phyloP scores from a whole-genome alignment of 1,140 invertebrate genomes.

The Ephestia elutella region DNA sequence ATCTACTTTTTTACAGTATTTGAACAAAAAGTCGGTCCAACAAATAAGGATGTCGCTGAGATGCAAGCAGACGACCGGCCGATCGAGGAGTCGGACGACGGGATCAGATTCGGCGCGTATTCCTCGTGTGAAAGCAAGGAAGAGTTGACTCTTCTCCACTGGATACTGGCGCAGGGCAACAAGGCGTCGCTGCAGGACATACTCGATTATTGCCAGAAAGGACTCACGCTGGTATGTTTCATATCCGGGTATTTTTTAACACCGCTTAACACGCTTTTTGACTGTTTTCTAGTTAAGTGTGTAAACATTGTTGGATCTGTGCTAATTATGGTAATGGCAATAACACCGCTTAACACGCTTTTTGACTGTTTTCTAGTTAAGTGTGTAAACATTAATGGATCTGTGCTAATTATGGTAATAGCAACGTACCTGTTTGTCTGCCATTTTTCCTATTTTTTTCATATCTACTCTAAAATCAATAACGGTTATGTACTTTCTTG shows the following conservation, averaged over 20 bases:
- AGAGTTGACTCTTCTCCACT: conserved; percentile 80
- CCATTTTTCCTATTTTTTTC: no score
- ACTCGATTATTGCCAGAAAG: conserved; percentile 83
- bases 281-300: no score
- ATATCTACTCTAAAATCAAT: no score
- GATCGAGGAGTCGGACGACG: conserved; percentile 49
- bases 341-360: no score
- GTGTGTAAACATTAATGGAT: no score
- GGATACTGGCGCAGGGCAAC: conserved; percentile 88
- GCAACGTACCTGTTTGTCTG: no score
- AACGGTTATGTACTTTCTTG: no score
- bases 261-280: no score
- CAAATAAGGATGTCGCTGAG: conserved; percentile 39
- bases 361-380: no score
- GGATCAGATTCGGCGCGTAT: conserved; percentile 42
- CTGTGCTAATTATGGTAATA: no score
- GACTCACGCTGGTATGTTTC: conserved; percentile 76
- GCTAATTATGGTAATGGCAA: no score
- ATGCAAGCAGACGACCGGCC: conserved; percentile 33
- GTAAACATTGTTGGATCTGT: no score
- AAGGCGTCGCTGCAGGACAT: conserved; percentile 86
- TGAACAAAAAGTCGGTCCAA: conserved; percentile 44
- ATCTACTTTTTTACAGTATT: conserved; percentile 38
- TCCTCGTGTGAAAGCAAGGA: conserved; percentile 57
- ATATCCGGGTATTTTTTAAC: background rate